phyloP scores from a whole-genome alignment of 2,888 invertebrate species.

The Eupithecia abbreviata region DNA sequence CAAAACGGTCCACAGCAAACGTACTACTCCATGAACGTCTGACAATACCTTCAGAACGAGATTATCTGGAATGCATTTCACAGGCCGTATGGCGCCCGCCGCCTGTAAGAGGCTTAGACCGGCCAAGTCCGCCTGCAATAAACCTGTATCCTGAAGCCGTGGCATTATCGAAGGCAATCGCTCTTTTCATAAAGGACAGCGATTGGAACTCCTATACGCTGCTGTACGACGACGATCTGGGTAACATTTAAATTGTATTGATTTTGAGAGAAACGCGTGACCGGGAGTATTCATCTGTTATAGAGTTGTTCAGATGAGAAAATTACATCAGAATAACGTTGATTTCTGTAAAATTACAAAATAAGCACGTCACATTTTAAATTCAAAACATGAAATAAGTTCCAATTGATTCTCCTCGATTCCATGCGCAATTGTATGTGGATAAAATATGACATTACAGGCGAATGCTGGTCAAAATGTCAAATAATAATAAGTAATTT shows the following conservation, averaged over 20 bases:
- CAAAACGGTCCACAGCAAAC: background rate
- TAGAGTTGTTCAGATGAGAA: background rate
- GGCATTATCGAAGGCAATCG: conserved; percentile 86
- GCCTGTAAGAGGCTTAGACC: conserved; percentile 58
- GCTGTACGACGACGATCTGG: conserved; percentile 90
- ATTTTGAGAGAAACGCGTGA: background rate
- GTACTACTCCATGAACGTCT: background rate
- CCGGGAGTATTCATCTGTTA: background rate
- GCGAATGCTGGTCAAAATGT: background rate
- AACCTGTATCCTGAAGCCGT: conserved; percentile 91
- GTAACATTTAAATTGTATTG: conserved; percentile 56
- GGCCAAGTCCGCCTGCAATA: conserved; percentile 70
- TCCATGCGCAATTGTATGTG: background rate
- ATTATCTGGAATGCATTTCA: conserved; percentile 32
- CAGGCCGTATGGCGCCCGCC: conserved; percentile 76
- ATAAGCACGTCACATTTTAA: background rate
- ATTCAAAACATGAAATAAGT: background rate
- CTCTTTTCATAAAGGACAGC: conserved; percentile 87
- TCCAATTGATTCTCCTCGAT: too few species aligned
- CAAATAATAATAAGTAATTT: too few species aligned
- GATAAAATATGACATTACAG: background rate
- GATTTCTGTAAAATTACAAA: background rate
- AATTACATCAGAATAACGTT: background rate
- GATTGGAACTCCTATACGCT: conserved; percentile 91
- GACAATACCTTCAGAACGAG: background rate